Evolutionary conservation across 2,888 invertebrate genomes (phyloP), one percentile per base, ranked within the genome.

Genomic region (Drosophila cracens): DNA sequence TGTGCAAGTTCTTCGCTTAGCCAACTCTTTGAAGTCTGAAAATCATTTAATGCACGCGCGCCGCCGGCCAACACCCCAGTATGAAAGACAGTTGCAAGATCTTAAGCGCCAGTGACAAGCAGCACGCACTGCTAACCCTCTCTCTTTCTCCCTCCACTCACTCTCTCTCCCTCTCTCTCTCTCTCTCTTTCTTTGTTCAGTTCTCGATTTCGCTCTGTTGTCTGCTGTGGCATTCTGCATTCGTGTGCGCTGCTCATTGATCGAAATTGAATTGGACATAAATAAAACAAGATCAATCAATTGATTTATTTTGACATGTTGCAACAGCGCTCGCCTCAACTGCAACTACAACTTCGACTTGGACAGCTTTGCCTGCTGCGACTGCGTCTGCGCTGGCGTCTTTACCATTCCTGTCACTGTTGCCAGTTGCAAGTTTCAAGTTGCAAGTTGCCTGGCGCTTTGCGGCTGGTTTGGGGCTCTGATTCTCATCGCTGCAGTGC

Each of bases 221-320:
- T n/a, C 51, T 64, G 65, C 68, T 65, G 70, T 83, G 73, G 74
- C 79, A 82, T 83, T 80, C 83, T 76, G 87, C 78, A 87, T 89
- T 81, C 90, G 85, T 88, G 88, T 83, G 88, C 90, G 82, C 83
- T 83, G 90, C 90, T 91, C 90, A 90, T 90, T 92, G 92, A 92
- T 92, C 90, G 92, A 91, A 92, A 92, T 92, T 91, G 92, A 92
- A 93, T 92, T 92, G 92, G 93, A 93, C 93, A 92, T 93, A 93
- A 93, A 93, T 93, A 93, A 93, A 93, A 93, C 92, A 90, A 93
- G 92, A 93, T 92, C 93, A 93, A 92, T 93, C 93, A 93, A 92
- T 92, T 93, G 93, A 93, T 93, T 93, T 92, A 92, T 93, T 92
- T 93, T 92, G 93, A 92, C 92, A 91, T 88, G 87, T 86, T 88